phyloP scores from a whole-genome alignment of 2,888 invertebrate genomes.

The Spisula subtruncata region DNA sequence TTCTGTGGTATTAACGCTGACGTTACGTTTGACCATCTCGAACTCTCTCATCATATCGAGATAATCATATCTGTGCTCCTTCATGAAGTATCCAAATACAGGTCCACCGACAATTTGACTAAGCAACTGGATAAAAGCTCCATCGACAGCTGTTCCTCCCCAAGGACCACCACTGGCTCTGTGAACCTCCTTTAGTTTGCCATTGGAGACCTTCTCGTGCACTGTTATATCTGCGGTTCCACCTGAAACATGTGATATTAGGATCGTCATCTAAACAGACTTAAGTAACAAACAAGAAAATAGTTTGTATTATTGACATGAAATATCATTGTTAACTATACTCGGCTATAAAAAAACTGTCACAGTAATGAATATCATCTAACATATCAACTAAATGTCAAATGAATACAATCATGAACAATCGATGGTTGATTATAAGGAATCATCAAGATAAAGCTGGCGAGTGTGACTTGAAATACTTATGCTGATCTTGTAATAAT shows the following conservation, averaged over 20 bases:
- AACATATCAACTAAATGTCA: no score
- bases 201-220: slow-evolving; percentile 64
- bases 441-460: no score
- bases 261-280: not conserved
- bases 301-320: no score
- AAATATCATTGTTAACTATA: no score
- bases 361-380: no score
- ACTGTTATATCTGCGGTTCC: slow-evolving; percentile 72
- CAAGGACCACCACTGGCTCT: slow-evolving; percentile 72
- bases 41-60: slow-evolving; percentile 67
- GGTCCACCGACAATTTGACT: slow-evolving; percentile 63
- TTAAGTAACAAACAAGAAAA: no score
- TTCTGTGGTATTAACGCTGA: slow-evolving; percentile 50
- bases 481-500: no score
- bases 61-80: slow-evolving; percentile 57
- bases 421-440: no score
- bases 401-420: no score
- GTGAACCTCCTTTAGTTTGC: slow-evolving; percentile 65
- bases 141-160: slow-evolving; percentile 69
- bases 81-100: slow-evolving; percentile 52
- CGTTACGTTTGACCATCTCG: slow-evolving; percentile 65
- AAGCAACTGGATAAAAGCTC: slow-evolving; percentile 55
- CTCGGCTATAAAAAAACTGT: no score
- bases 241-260: slow-evolving; percentile 42
- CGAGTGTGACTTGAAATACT: no score